Evolutionary conservation across 2,113 vertebrate species (phyloP), one percentile per base, ranked within the genome.

Genomic region (Cavia aperea): DNA sequence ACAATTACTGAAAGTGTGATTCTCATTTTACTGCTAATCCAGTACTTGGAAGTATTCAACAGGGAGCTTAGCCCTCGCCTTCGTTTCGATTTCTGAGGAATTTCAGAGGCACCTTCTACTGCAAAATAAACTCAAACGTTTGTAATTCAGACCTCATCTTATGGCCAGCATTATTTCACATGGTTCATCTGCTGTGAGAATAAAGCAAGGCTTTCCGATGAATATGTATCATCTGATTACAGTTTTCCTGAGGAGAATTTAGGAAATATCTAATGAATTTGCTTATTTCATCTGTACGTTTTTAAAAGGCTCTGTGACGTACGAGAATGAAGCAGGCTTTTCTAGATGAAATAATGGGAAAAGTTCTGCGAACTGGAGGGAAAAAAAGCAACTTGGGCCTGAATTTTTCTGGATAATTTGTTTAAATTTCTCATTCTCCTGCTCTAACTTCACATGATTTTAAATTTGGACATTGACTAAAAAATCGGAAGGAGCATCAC

Each of bases 21-120:
- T 98, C 97, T 98, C 96, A 81, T 97, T 97, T 98, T 97, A 97
- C 97, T 4, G 90, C 93, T 98, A 97, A 97, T 97, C 97, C 97
- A 97, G 83, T 90, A 89, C 94, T 97, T 97, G 96, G 97, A 97
- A 94, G 49, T 91, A 36, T 97, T 97, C 95, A 96, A 51, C 95
- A 92, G 90, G 95, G 86, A 96, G 96, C 96, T 98, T 97, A 97
- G 97, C 89, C 84, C 86, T 92, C 94, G 66, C 49, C 85, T 95
- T 62, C 8, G 83, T 96, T 97, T 96, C 97, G 94, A 96, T 97
- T 97, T 97, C 93, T 92, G 95, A 81, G 70, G 90, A 96, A 96
- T 96, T 97, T 86, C 66, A 78, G 97, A 96, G 94, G 94, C 93
- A 96, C 86, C 89, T 93, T 65, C 83, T 0, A 0, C 58, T 92